Evolutionary conservation across 2,888 invertebrate genomes (phyloP), one percentile per base, ranked within the genome.

Genomic region (Thymelicus lineola): DNA sequence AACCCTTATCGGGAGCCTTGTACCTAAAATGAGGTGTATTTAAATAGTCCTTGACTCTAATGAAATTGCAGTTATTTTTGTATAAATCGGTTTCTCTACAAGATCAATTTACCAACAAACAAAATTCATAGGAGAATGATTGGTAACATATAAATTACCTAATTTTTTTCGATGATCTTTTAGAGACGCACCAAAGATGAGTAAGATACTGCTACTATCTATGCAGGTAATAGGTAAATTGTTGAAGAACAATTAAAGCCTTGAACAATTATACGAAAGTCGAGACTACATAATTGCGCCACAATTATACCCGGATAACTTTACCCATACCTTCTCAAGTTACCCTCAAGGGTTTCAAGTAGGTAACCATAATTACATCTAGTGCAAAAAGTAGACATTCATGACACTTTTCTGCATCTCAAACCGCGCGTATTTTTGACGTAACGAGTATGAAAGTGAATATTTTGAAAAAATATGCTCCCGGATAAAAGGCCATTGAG

Each of bases 381-480:
- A 15, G 12, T 45, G 66, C 72, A 71, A 73, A 70, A 50, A 71
- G 62, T 38, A 46, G 15, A 72, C 74, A 73, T 71, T 46, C 55
- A 71, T 63, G 74, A 79, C 76, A 78, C 75, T 78, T 74, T 73
- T 76, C 74, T 71, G 65, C 65, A 72, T 75, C 70, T 74, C 75
- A 61, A 75, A 67, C 75, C 74, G 70, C 58, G 71, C 76, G 76
- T 75, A 58, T 58, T 72, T 70, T 73, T 74, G 74, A 73, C 68
- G 17, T 62, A 70, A 70, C 50, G 69, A 70, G 62, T 66, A 66
- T 59, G 74, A 74, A 76, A 75, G 74, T 75, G 75, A 59, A 66
- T 36, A 28, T 53, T 61, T 9, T 55, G 55, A 68, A 42, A 66
- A 50, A 35, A 38, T 17, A 28, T 55, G 6, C 36, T 6, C 35